Evolutionary conservation across 2,113 vertebrate genomes (phyloP).

Genomic region (Crocuta crocuta): DNA sequence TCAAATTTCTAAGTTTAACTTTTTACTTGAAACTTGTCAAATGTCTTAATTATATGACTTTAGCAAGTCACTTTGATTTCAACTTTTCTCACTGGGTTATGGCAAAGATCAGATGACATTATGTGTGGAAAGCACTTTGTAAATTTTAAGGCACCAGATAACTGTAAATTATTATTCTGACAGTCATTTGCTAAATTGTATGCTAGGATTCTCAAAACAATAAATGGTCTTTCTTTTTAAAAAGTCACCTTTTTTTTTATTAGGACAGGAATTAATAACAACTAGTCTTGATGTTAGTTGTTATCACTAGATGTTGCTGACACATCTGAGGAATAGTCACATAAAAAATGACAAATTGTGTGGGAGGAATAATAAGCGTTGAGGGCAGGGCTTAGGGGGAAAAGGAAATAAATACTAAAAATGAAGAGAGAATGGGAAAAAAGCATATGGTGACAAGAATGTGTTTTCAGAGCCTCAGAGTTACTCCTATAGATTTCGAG

Average conservation of each 20-base stretch:
- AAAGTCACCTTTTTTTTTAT: neutral
- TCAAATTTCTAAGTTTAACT: neutral
- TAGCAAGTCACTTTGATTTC: neutral
- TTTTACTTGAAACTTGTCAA: slow-evolving; percentile 9
- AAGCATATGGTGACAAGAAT: neutral
- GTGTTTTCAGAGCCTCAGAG: neutral
- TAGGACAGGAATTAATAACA: neutral
- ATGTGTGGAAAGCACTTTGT: neutral
- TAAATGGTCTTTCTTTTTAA: neutral
- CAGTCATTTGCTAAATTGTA: slow-evolving; percentile 11
- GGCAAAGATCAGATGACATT: slow-evolving; percentile 45
- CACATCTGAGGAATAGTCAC: neutral
- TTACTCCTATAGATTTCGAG: neutral
- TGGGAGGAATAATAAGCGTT: neutral
- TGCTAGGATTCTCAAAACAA: slow-evolving; percentile 34
- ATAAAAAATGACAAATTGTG: neutral
- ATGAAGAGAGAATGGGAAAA: neutral
- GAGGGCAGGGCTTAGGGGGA: neutral
- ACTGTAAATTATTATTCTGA: neutral
- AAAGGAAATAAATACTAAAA: neutral
- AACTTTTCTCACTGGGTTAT: neutral
- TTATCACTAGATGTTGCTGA: neutral
- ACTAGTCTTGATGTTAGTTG: neutral
- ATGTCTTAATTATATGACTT: neutral
- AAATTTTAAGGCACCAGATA: neutral